phyloP scores from a whole-genome alignment of 2,888 invertebrate genomes.

The Disparrhopalites patrizii region DNA sequence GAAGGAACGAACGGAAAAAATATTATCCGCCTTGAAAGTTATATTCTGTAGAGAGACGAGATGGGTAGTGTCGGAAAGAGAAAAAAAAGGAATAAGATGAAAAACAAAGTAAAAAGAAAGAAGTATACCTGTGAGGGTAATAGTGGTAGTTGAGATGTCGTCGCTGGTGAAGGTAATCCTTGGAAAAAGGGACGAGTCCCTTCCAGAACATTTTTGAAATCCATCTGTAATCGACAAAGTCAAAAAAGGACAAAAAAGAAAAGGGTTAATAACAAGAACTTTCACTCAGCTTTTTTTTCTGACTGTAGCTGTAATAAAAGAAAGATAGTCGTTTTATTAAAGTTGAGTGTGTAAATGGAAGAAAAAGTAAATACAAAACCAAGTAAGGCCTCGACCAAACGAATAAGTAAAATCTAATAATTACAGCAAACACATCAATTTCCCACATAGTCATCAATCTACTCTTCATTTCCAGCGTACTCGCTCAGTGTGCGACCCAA shows the following conservation, averaged over 20 bases:
- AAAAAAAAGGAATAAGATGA: not conserved
- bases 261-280: conserved; percentile 8
- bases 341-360: not conserved
- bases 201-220: conserved; percentile 73
- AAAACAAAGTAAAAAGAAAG: not conserved
- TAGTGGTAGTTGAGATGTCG: conserved; percentile 26
- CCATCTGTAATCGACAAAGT: conserved; percentile 39
- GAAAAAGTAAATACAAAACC: too few species aligned
- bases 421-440: too few species aligned
- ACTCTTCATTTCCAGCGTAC: too few species aligned
- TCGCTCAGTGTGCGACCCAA: too few species aligned
- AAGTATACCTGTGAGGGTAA: conserved; percentile 18
- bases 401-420: too few species aligned
- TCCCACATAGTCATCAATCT: too few species aligned
- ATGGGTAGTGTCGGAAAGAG: too few species aligned
- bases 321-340: not conserved
- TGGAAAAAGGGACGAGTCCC: conserved; percentile 78
- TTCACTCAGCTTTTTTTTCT: too few species aligned
- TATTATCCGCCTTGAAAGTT: too few species aligned
- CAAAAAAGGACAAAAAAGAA: conserved; percentile 7
- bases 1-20: too few species aligned
- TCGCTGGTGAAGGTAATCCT: conserved; percentile 64
- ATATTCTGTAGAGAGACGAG: too few species aligned
- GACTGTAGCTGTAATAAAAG: not conserved
- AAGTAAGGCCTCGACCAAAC: too few species aligned